Percentiles rank a stretch among this genome's conserved stretches.
Evolutionary conservation across 2,888 invertebrate species (phyloP).

Genomic region (Mellilla xanthometata): DNA sequence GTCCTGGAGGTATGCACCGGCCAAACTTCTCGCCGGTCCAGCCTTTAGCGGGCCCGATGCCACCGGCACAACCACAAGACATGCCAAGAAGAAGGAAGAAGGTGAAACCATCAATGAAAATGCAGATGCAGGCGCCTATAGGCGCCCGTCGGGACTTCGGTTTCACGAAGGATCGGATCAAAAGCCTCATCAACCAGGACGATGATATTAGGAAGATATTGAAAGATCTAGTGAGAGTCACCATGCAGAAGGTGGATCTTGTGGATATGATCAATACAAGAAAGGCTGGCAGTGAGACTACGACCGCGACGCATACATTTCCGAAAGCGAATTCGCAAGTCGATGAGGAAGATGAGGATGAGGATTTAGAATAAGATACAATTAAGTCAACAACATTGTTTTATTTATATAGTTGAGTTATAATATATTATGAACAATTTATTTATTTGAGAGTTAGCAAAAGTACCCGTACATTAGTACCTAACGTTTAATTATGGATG

Average conservation of each 20-base stretch:
- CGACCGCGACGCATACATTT: too few species aligned
- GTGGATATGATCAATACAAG: slow-evolving; percentile 48
- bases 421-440: too few species aligned
- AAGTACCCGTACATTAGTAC: too few species aligned
- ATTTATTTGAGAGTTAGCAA: too few species aligned
- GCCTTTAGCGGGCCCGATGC: too few species aligned
- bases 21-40: slow-evolving; percentile 3
- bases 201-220: slow-evolving; percentile 71
- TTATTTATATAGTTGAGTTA: too few species aligned
- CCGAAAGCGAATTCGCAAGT: too few species aligned
- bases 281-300: too few species aligned
- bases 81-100: slow-evolving; percentile 40
- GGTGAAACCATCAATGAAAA: slow-evolving; percentile 29
- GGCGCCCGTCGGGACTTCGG: slow-evolving; percentile 49
- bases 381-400: too few species aligned
- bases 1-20: too few species aligned
- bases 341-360: slow-evolving; percentile 21
- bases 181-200: slow-evolving; percentile 62
- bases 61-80: slow-evolving; percentile 28
- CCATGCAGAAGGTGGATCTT: slow-evolving; percentile 71
- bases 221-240: slow-evolving; percentile 68
- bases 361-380: slow-evolving; percentile 21
- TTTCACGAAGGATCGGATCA: slow-evolving; percentile 63
- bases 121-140: slow-evolving; percentile 31
- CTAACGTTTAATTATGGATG: too few species aligned